Percentiles rank a stretch among this genome's conserved stretches.
Evolutionary conservation across 2,797 vertebrate species (phyloP).

Genomic region (Amphiprion clarkii): DNA sequence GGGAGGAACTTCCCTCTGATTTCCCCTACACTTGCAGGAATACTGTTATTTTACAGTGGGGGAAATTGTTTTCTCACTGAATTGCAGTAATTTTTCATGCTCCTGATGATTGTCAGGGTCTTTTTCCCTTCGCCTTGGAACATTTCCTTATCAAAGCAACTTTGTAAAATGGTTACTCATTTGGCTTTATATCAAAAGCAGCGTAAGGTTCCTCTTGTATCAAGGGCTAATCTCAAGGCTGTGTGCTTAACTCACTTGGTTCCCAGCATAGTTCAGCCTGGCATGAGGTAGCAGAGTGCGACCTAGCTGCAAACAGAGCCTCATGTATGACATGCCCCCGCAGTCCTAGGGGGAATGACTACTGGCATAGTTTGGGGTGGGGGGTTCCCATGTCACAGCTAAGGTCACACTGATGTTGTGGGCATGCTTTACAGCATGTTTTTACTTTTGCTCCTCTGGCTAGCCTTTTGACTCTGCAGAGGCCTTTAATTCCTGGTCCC

Average conservation of each 20-base stretch:
- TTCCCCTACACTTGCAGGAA: constrained; percentile 71
- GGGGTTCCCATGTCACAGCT: constrained; percentile 76
- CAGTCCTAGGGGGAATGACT: constrained; percentile 55
- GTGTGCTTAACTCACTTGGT: constrained; percentile 59
- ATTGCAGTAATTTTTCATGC: constrained; percentile 73
- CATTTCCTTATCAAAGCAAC: constrained; percentile 81
- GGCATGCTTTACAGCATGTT: constrained; percentile 71
- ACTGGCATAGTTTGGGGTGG: constrained; percentile 53
- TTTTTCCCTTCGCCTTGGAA: constrained; percentile 61
- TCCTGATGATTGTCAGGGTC: constrained; percentile 64
- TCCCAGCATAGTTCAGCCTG: constrained; percentile 75
- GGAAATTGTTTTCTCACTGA: constrained; percentile 72
- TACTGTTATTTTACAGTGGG: constrained; percentile 69
- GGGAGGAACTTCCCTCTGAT: constrained; percentile 75
- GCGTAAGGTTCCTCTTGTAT: constrained; percentile 55
- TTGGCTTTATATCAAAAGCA: constrained; percentile 72
- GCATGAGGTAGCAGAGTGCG: constrained; percentile 63
- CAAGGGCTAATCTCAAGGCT: constrained; percentile 59
- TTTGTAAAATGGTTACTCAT: constrained; percentile 70
- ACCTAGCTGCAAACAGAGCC: constrained; percentile 60
- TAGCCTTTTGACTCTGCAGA: constrained; percentile 72
- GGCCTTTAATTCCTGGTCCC: constrained; percentile 75
- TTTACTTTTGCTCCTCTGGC: constrained; percentile 67
- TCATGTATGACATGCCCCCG: constrained; percentile 62
- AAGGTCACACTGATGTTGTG: constrained; percentile 60